These are phyloP conservation scores for Alosa alosa DNA, from an alignment of 2,113 vertebrate species.

Conservation along the genomic window DNA sequence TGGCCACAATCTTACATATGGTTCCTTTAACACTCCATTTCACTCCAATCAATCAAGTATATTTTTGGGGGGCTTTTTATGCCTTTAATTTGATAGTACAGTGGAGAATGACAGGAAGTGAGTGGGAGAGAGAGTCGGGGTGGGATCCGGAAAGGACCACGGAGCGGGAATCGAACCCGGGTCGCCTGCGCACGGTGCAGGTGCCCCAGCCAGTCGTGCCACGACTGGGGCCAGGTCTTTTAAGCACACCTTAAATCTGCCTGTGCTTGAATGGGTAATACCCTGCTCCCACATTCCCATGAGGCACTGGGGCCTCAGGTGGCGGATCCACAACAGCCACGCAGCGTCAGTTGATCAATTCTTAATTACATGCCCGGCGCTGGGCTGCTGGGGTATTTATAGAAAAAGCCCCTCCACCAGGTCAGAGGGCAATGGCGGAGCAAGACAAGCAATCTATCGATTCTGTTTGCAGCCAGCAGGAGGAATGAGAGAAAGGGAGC, in stretches of 20 bases:
- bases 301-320: slow-evolving; percentile 11
- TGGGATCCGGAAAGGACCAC: too few relatives aligned
- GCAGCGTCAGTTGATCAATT: slow-evolving; percentile 49
- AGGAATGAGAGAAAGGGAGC: not conserved
- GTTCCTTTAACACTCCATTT: too few relatives aligned
- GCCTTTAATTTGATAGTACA: too few relatives aligned
- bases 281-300: not conserved
- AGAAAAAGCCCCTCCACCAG: slow-evolving; percentile 42
- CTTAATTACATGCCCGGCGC: slow-evolving; percentile 44
- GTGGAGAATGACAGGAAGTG: too few relatives aligned
- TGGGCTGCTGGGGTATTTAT: slow-evolving; percentile 49
- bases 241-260: not conserved
- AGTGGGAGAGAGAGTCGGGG: too few relatives aligned
- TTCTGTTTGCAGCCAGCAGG: slow-evolving; percentile 38
- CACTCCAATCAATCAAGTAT: too few relatives aligned
- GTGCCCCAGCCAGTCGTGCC: too few relatives aligned
- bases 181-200: too few relatives aligned
- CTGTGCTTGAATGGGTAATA: not conserved
- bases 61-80: too few relatives aligned
- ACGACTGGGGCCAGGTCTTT: not conserved
- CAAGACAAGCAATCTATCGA: slow-evolving; percentile 46
- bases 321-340: slow-evolving; percentile 16
- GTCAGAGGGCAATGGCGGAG: slow-evolving; percentile 46
- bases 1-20: too few relatives aligned
- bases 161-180: too few relatives aligned